Evolutionary conservation across 1,140 invertebrate species (phyloP).

Genomic region (Palaemon carinicauda): DNA sequence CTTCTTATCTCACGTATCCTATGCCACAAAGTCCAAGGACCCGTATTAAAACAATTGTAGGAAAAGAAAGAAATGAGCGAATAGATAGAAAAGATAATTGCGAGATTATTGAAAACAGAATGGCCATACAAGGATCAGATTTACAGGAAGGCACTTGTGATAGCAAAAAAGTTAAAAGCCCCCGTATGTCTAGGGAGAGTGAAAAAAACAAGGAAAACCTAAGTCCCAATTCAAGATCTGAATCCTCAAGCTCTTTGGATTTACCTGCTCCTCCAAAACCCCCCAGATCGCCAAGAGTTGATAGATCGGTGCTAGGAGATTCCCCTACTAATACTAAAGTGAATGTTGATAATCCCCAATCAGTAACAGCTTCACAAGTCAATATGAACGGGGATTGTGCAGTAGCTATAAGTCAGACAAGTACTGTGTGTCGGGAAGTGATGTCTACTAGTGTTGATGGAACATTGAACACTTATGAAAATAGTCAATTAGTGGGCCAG

Average conservation of each 20-base stretch:
- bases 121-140: constrained; percentile 22
- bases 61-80: constrained; percentile 24
- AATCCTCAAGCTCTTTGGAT: constrained; percentile 9
- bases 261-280: constrained; percentile 35
- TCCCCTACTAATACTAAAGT: constrained; percentile 40
- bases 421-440: background rate
- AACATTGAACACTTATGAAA: background rate
- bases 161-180: constrained; percentile 33
- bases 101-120: constrained; percentile 51
- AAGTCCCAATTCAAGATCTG: constrained; percentile 28
- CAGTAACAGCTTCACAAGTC: background rate
- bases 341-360: background rate
- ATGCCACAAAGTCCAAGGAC: constrained; percentile 53
- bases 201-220: constrained; percentile 39
- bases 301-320: constrained; percentile 39
- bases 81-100: constrained; percentile 33
- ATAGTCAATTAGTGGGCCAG: background rate
- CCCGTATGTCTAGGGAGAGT: constrained; percentile 27
- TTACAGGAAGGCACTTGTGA: constrained; percentile 19
- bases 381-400: background rate
- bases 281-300: constrained; percentile 46
- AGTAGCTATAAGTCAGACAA: background rate
- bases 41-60: constrained; percentile 48
- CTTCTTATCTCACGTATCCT: constrained; percentile 38
- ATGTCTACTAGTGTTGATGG: background rate